Evolutionary conservation across 2,888 invertebrate genomes (phyloP).

Genomic region (Lamproptera curius): DNA sequence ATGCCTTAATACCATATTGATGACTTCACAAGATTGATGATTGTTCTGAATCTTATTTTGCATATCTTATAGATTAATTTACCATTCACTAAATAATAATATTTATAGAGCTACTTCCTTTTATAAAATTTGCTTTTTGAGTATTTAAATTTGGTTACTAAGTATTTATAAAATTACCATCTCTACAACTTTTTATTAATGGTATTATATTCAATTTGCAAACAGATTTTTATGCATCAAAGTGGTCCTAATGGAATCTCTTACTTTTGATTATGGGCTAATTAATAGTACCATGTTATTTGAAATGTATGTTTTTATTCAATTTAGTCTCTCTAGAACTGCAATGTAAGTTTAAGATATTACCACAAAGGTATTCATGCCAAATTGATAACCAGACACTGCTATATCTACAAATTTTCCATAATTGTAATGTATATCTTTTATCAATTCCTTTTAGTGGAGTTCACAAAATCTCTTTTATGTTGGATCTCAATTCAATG

Average conservation of each 20-base stretch:
- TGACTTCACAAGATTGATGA: conserved; percentile 4
- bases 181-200: background rate
- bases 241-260: background rate
- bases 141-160: conserved; percentile 3
- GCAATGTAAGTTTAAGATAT: background rate
- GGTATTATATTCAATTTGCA: background rate
- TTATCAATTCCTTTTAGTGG: background rate
- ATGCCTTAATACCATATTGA: no score
- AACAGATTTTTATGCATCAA: conserved; percentile 9
- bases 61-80: conserved; percentile 1
- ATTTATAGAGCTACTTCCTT: conserved; percentile 1
- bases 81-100: conserved; percentile 2
- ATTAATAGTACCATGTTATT: background rate
- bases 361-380: conserved; percentile 8
- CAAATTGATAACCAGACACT: conserved; percentile 6
- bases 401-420: background rate
- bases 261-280: background rate
- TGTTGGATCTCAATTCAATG: no score
- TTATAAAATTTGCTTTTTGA: conserved; percentile 4
- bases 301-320: no score
- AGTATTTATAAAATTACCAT: background rate
- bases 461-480: no score
- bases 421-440: background rate
- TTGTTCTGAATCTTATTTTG: conserved; percentile 1
- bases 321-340: background rate